Evolutionary conservation across 2,888 invertebrate genomes (phyloP).

Genomic region (Amphipyra tragopoginis): DNA sequence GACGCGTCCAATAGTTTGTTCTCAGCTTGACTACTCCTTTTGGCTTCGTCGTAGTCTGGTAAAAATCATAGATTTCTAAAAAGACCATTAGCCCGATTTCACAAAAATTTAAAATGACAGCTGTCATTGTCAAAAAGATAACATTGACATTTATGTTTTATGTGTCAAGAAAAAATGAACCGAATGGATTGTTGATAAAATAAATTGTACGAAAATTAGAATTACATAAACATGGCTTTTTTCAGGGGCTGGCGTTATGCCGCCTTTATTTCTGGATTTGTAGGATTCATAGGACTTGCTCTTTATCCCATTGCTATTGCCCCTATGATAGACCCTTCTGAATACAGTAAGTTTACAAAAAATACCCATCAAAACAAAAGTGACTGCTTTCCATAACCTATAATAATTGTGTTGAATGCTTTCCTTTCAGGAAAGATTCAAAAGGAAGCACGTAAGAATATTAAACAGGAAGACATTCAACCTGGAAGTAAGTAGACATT

Average conservation of each 20-base stretch:
- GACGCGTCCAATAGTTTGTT: too few relatives aligned
- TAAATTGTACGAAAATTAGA: conserved; percentile 8
- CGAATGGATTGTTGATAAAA: conserved; percentile 28
- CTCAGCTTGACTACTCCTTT: too few relatives aligned
- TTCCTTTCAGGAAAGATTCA: conserved; percentile 88
- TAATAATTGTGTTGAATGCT: neutral
- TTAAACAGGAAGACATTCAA: conserved; percentile 90
- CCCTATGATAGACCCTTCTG: conserved; percentile 91
- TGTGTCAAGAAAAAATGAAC: neutral
- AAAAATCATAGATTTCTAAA: too few relatives aligned
- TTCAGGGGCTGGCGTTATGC: conserved; percentile 87
- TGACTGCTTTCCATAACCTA: conserved; percentile 16
- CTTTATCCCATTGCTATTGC: conserved; percentile 91
- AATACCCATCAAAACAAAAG: conserved; percentile 11
- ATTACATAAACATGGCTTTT: conserved; percentile 62
- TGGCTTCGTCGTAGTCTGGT: too few relatives aligned
- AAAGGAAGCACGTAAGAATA: conserved; percentile 83
- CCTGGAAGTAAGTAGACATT: conserved; percentile 89
- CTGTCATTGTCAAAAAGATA: too few relatives aligned
- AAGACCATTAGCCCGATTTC: too few relatives aligned
- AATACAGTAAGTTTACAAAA: conserved; percentile 90
- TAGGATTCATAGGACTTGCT: conserved; percentile 87
- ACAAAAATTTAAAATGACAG: too few relatives aligned
- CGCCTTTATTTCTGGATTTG: conserved; percentile 87
- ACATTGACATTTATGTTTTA: too few relatives aligned